phyloP scores from a whole-genome alignment of 2,888 invertebrate genomes.

The Limnephilus auricula region DNA sequence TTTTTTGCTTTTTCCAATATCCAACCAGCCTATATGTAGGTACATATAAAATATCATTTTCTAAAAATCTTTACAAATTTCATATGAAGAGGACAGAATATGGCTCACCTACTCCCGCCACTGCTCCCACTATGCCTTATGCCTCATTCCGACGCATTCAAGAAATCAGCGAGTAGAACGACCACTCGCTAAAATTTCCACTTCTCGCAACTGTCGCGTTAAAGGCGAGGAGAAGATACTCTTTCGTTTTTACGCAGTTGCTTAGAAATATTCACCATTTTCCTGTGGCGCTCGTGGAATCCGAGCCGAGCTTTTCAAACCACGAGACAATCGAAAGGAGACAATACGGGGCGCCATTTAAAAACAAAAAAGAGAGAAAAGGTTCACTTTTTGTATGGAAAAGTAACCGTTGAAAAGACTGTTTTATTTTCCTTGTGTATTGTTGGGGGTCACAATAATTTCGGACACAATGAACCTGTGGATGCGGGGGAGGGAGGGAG shows the following conservation, averaged over 20 bases:
- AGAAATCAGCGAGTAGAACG: background rate
- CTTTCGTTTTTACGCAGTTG: background rate
- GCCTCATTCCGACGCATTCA: constrained; percentile 16
- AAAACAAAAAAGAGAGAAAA: constrained; percentile 81
- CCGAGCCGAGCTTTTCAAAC: constrained; percentile 69
- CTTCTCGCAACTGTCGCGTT: background rate
- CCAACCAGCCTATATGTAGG: background rate
- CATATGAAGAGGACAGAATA: constrained; percentile 54
- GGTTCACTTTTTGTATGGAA: constrained; percentile 76
- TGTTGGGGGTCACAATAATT: constrained; percentile 64
- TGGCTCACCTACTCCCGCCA: constrained; percentile 22
- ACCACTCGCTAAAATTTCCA: background rate
- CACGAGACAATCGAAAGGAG: constrained; percentile 80
- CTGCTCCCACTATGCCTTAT: constrained; percentile 47
- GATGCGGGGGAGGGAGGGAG: constrained; percentile 59
- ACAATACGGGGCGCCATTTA: constrained; percentile 80
- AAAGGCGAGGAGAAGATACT: background rate
- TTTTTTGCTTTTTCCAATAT: constrained; percentile 10
- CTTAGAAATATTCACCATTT: constrained; percentile 18
- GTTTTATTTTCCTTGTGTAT: constrained; percentile 64
- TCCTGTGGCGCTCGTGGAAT: constrained; percentile 21
- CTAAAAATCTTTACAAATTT: constrained; percentile 51
- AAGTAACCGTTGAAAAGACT: constrained; percentile 67
- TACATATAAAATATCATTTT: constrained; percentile 44
- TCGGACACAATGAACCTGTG: constrained; percentile 65